Conservation (phyloP, 92 coral and sea anemone species). For the Phenganax marumi region DNA sequence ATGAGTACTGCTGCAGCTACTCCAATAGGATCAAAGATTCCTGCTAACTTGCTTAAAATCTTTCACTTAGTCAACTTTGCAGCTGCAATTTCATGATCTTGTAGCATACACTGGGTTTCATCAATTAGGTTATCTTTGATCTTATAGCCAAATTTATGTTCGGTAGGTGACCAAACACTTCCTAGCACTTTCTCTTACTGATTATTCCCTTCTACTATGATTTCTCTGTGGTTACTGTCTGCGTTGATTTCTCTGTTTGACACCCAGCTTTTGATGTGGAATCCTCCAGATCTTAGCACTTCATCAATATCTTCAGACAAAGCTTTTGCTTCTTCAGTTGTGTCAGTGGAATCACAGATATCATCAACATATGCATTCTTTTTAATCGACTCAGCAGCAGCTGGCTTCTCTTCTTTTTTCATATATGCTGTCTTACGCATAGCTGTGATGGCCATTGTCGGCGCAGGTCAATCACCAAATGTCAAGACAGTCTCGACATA, state of each 20-base stretch:
- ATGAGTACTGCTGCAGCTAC: too few species aligned
- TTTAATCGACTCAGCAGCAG: not conserved
- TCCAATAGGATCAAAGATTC: too few species aligned
- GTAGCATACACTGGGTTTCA: too few species aligned
- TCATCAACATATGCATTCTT: constrained; percentile 8
- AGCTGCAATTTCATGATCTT: not conserved
- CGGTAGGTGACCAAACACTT: not conserved
- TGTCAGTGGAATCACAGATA: not conserved
- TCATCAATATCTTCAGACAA: not conserved
- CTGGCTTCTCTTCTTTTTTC: too few species aligned
- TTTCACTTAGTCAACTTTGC: too few species aligned
- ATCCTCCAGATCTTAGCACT: too few species aligned
- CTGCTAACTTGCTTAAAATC: too few species aligned
- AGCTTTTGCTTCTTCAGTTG: not conserved
- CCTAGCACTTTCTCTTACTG: not conserved
- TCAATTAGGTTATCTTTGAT: not conserved
- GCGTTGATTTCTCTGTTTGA: constrained; percentile 5
- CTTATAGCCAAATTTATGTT: not conserved
- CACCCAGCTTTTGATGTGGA: constrained; percentile 32
- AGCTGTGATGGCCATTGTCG: constrained; percentile 6
- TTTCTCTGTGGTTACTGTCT: not conserved
- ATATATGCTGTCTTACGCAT: constrained; percentile 7
- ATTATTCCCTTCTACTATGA: not conserved
- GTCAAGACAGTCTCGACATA: constrained; percentile 45
- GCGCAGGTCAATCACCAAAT: constrained; percentile 46